Percentiles rank a stretch among this genome's conserved stretches.
phyloP scores from a whole-genome alignment of 2,888 invertebrate genomes.

The Theodoxus fluviatilis region DNA sequence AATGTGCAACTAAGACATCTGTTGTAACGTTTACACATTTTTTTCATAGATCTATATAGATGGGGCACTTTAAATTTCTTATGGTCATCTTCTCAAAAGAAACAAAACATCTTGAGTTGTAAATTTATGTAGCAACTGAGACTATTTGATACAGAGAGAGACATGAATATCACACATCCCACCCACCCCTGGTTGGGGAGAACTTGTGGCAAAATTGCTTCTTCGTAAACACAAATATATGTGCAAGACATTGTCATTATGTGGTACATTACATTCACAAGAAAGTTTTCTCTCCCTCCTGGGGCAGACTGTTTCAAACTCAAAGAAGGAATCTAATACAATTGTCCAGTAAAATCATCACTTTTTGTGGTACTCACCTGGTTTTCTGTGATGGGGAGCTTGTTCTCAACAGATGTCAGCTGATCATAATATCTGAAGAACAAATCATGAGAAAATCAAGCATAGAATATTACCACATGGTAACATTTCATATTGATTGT shows the following conservation, averaged over 20 bases:
- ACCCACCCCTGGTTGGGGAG: too few species aligned
- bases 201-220: too few species aligned
- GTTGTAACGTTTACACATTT: too few species aligned
- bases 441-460: neutral
- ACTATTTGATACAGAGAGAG: too few species aligned
- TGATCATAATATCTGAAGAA: conserved; percentile 92
- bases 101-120: neutral
- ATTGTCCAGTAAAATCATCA: conserved; percentile 20
- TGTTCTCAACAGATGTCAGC: conserved; percentile 86
- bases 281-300: neutral
- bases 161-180: too few species aligned
- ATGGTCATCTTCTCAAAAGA: neutral
- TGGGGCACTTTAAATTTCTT: neutral
- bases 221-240: too few species aligned
- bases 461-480: too few species aligned
- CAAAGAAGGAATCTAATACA: too few species aligned
- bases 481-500: too few species aligned
- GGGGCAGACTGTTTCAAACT: neutral
- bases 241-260: neutral
- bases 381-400: conserved; percentile 92
- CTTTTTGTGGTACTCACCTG: conserved; percentile 51
- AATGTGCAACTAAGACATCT: too few species aligned
- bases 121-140: neutral
- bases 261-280: neutral
- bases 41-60: neutral